phyloP scores from a whole-genome alignment of 2,797 vertebrate genomes.

The Prionace glauca region DNA sequence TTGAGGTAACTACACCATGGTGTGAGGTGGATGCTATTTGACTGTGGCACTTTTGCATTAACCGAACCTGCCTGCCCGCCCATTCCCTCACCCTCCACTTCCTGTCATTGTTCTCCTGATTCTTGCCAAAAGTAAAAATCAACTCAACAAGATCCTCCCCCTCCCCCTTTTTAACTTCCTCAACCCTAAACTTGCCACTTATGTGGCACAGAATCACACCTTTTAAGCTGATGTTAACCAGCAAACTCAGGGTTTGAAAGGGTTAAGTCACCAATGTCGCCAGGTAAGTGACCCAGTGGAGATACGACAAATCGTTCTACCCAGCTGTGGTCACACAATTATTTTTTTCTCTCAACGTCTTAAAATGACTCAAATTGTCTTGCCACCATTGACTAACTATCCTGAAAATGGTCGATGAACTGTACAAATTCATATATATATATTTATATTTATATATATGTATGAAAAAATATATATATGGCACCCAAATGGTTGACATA shows the following conservation, averaged over 20 bases:
- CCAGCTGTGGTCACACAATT: conserved; percentile 19
- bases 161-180: not conserved
- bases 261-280: conserved; percentile 12
- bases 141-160: not conserved
- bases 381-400: conserved; percentile 15
- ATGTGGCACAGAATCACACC: not conserved
- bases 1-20: not conserved
- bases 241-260: conserved; percentile 14
- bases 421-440: conserved; percentile 32
- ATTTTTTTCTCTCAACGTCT: conserved; percentile 10
- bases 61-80: not conserved
- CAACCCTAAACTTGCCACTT: not conserved
- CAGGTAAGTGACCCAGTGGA: conserved; percentile 34
- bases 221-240: not conserved
- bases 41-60: conserved; percentile 10
- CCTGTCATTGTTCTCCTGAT: not conserved
- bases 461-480: conserved; percentile 41
- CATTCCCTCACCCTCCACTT: not conserved
- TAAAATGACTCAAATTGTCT: conserved; percentile 23
- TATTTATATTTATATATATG: conserved; percentile 1
- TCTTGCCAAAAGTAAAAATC: not conserved
- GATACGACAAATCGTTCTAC: not conserved
- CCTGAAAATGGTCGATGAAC: conserved; percentile 29
- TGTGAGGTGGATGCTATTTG: conserved; percentile 3
- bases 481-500: conserved; percentile 36